phyloP scores from a whole-genome alignment of 2,888 invertebrate species.

The Leuctra nigra region DNA sequence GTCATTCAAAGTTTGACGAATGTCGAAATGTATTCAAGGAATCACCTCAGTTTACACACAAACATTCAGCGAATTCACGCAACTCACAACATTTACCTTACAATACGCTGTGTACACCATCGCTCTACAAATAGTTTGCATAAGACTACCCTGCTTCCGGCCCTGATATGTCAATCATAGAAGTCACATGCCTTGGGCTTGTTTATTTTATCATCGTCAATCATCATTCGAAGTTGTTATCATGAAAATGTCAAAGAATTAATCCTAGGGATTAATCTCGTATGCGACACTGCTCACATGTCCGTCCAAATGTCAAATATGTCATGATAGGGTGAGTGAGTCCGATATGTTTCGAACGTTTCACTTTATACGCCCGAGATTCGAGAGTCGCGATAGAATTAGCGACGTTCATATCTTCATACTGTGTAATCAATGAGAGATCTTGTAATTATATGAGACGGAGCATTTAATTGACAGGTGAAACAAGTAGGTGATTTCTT shows the following conservation, averaged over 20 bases:
- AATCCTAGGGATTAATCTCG: too few relatives aligned
- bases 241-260: constrained; percentile 2
- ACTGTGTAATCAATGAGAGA: background rate
- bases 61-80: too few relatives aligned
- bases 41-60: too few relatives aligned
- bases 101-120: too few relatives aligned
- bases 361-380: background rate
- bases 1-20: too few relatives aligned
- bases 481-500: too few relatives aligned
- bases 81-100: too few relatives aligned
- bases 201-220: constrained; percentile 12
- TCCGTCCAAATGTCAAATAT: too few relatives aligned
- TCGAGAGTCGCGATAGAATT: background rate
- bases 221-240: constrained; percentile 5
- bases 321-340: background rate
- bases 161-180: constrained; percentile 14
- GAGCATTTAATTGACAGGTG: constrained; percentile 1
- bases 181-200: constrained; percentile 2
- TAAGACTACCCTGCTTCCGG: constrained; percentile 5
- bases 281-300: too few relatives aligned
- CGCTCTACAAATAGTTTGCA: too few relatives aligned
- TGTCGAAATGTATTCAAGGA: too few relatives aligned
- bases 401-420: background rate
- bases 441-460: background rate
- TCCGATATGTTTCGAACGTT: background rate